Base-by-base conservation (phyloP, 2,888 invertebrate species). In the Drosophila stalkeri region DNA sequence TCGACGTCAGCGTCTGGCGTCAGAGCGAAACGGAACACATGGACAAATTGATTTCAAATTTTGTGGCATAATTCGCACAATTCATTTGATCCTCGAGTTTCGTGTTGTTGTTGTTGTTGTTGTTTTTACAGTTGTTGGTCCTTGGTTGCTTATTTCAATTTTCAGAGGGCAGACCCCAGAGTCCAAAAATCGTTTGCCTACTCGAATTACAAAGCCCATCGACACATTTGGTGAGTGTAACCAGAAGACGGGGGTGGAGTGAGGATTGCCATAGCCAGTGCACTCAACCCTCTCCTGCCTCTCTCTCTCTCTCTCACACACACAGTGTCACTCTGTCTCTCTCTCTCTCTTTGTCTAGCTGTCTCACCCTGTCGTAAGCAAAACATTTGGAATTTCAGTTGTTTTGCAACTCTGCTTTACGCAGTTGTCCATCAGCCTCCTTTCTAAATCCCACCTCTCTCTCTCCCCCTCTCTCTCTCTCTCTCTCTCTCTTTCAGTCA, bases 41-140 rank as follows among this genome's bases (percentile, higher is more conserved):
- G 84, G 56, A 69, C 89, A 91, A 91, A 92, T 92, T 92, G 92
- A 90, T 92, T 91, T 91, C 82, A 82, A 86, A 90, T 91, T 78
- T 82, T 90, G 89, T 83, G 90, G 89, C 89, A 89, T 81, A 89
- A 89, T 91, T 87, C 82, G 77, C 51, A 82, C 81, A 82, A 86
- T 91, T 89, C 83, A 82, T 87, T 88, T 80, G 80, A 81, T 83
- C 79, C 76, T 71, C 80, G 75, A 7, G 33, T 68, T 77, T 70
- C 59, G 51, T 51, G n/a, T 54, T 66, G 59, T 47, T 72, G 64
- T 65, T 66, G 62, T 54, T 85, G 83, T 66, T 77, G 37, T 14
- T 39, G 37, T 39, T 57, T n/a, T 66, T 80, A 64, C 80, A 78
- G 59, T 67, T 69, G 47, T 51, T 49, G 56, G 43, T 41, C 51